Conservation (phyloP, 2,888 invertebrate genomes). For the Sinelater perroti region DNA sequence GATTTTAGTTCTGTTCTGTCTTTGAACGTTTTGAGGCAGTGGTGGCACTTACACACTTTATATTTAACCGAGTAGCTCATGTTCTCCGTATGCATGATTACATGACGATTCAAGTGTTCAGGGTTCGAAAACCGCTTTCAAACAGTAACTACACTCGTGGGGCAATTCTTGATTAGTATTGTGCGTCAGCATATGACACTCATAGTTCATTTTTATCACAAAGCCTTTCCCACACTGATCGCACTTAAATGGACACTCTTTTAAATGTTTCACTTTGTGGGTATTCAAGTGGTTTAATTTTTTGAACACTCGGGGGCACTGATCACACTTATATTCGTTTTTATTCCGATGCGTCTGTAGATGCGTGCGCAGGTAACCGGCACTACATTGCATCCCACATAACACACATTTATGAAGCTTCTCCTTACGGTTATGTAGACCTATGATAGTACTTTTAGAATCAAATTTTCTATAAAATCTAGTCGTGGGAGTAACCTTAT, state of each 20-base stretch:
- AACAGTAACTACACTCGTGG: conserved; percentile 50
- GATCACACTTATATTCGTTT: conserved; percentile 49
- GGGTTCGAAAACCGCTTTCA: conserved; percentile 52
- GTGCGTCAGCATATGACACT: conserved; percentile 52
- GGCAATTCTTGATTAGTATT: conserved; percentile 47
- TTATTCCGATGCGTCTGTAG: conserved; percentile 47
- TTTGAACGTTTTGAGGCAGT: conserved; percentile 49
- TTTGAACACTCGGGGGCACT: conserved; percentile 51
- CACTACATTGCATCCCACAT: conserved; percentile 45
- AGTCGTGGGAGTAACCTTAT: conserved; percentile 40
- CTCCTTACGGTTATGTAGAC: conserved; percentile 42
- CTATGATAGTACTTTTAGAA: conserved; percentile 14
- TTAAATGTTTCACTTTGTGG: conserved; percentile 50
- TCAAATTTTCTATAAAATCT: conserved; percentile 36
- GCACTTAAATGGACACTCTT: conserved; percentile 52
- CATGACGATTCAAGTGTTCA: conserved; percentile 51
- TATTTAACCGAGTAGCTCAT: conserved; percentile 51
- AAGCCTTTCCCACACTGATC: conserved; percentile 52
- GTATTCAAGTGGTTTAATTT: conserved; percentile 51
- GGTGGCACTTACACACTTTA: conserved; percentile 47
- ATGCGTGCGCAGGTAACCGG: conserved; percentile 46
- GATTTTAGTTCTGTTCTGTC: conserved; percentile 44
- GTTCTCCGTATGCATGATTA: conserved; percentile 52
- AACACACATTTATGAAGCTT: conserved; percentile 49
- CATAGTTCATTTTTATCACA: conserved; percentile 51